Conservation (phyloP, 1,140 invertebrate genomes). For the Zophobas atratus region DNA sequence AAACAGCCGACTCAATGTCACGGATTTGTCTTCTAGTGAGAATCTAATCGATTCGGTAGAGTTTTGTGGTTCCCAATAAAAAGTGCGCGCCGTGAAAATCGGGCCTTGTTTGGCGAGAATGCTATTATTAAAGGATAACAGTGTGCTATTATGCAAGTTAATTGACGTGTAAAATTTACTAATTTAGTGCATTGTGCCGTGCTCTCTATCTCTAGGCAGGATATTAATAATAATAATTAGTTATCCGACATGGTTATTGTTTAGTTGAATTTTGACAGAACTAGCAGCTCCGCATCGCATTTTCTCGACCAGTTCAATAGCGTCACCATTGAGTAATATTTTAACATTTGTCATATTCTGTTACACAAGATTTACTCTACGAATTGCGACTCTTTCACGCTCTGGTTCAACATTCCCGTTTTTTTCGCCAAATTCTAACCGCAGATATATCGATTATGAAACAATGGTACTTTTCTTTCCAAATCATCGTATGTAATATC, state of each 20-base stretch:
- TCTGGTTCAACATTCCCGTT: slow-evolving; percentile 9
- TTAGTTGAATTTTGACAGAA: neutral
- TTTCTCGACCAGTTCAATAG: neutral
- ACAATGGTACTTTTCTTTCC: neutral
- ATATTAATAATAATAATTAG: slow-evolving; percentile 4
- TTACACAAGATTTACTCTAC: neutral
- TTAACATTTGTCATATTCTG: neutral
- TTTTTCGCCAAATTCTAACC: neutral
- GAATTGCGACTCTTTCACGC: neutral
- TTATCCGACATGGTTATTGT: neutral
- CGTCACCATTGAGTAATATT: too few species aligned
- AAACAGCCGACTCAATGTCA: slow-evolving; percentile 37
- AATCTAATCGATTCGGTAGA: neutral
- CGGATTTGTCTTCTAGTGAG: neutral
- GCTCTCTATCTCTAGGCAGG: slow-evolving; percentile 1
- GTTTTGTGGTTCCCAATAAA: neutral
- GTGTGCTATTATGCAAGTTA: neutral
- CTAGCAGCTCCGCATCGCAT: neutral
- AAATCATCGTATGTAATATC: too few species aligned
- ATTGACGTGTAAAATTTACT: slow-evolving; percentile 8
- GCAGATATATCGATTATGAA: neutral
- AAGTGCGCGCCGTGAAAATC: neutral
- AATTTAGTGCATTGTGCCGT: slow-evolving; percentile 9
- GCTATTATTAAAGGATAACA: slow-evolving; percentile 2
- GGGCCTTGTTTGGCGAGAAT: neutral